These are phyloP conservation scores for Oncorhynchus nerka DNA, from an alignment of 2,113 vertebrate species.

Conservation along the genomic window DNA sequence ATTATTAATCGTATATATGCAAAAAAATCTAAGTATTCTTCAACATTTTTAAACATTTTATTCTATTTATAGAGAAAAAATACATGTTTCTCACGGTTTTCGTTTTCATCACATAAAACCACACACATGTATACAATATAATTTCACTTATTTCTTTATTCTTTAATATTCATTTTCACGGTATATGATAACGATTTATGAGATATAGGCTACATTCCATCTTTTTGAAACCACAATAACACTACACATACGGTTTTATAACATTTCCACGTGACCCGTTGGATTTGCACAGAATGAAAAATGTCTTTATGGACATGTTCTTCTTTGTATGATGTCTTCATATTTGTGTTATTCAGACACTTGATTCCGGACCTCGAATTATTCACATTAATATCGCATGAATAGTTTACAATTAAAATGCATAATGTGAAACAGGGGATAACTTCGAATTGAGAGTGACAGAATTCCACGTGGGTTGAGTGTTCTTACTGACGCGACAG, in stretches of 20 bases:
- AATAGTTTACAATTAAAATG: constrained; percentile 38
- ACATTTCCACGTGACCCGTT: constrained; percentile 95
- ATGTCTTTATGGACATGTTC: constrained; percentile 77
- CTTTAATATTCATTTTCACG: constrained; percentile 95
- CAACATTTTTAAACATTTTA: constrained; percentile 56
- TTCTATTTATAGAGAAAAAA: constrained; percentile 57
- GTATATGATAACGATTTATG: constrained; percentile 95
- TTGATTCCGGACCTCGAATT: constrained; percentile 50
- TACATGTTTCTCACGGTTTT: constrained; percentile 64
- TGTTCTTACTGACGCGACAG: constrained; percentile 16
- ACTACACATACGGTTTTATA: constrained; percentile 94
- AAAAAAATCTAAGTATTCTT: constrained; percentile 21
- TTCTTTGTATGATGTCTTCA: constrained; percentile 64
- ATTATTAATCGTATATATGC: not conserved
- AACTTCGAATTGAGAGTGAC: constrained; percentile 25
- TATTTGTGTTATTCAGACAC: constrained; percentile 59
- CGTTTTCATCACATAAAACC: constrained; percentile 70
- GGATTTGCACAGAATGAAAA: constrained; percentile 96
- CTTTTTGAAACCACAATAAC: constrained; percentile 97
- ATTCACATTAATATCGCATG: constrained; percentile 38
- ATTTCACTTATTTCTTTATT: constrained; percentile 94
- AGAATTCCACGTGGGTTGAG: constrained; percentile 21
- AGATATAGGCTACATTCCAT: constrained; percentile 93
- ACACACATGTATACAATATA: constrained; percentile 78
- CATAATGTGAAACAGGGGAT: constrained; percentile 21